Base-by-base conservation (phyloP, 2,113 vertebrate genomes). In the Pontoporia blainvillei region DNA sequence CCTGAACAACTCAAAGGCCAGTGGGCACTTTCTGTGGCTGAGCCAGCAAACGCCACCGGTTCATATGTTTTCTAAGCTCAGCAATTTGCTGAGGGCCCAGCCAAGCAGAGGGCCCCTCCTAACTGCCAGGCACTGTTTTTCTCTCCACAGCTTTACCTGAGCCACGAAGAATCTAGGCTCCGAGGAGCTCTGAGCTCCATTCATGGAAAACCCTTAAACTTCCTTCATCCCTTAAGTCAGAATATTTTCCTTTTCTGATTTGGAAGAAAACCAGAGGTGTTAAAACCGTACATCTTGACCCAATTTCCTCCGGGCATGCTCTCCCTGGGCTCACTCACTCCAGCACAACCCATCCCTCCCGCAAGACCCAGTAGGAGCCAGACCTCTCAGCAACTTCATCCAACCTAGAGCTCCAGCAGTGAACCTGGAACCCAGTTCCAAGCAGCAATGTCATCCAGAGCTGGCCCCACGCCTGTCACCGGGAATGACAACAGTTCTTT, bases 201-300 rank as follows among this genome's bases (percentile, higher is more conserved):
- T 96, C 78, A 62, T 1, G 27, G 73, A 94, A 97, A 96, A 76
- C 12, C 66, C 94, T 91, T 54, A 96, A 79, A 86, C 67, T 94
- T 93, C 79, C 96, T 94, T 69, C 57, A 23, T 76, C n/a, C 78
- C 84, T 87, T 61, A 66, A 92, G n/a, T 84, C 86, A 94, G 81
- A 92, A 71, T 93, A 89, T 76, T 91, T 96, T 89, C 96, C 95
- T 96, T 79, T 93, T 97, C 75, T 66, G 52, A 91, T 90, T 57
- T 97, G 97, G 97, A 96, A 97, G 93, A 86, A 89, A 93, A 91
- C 89, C 97, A 97, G 93, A 91, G 95, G 96, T 96, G 96, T 89
- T 95, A 96, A 96, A 97, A 86, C 59, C 0, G 0, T 97, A 98
- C 98, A 97, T 97, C 98, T 97, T 98, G 97, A 97, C 94, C 41